A percentile compares a stretch with the other conserved stretches of the same genome.
Evolutionary conservation across 1,140 invertebrate genomes (phyloP).

Genomic region (Trichogramma pretiosum): DNA sequence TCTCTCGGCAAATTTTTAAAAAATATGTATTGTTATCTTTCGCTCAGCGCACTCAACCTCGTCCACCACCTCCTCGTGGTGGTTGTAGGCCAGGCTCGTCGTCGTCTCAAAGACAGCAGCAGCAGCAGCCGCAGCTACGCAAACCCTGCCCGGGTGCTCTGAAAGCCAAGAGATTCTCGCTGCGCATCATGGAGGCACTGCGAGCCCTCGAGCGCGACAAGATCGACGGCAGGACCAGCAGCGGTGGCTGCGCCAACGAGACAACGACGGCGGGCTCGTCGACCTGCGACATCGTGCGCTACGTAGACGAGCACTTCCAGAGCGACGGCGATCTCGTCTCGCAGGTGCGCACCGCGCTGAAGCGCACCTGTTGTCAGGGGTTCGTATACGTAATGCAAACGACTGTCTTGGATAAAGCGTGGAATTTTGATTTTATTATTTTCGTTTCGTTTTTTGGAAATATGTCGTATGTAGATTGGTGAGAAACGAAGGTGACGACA

Average conservation of each 20-base stretch:
- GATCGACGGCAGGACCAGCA: background rate
- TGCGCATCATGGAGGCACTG: constrained; percentile 30
- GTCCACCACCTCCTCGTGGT: too few species aligned
- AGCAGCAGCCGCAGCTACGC: background rate
- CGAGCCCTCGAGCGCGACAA: constrained; percentile 18
- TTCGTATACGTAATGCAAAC: constrained; percentile 18
- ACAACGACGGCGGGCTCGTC: constrained; percentile 10
- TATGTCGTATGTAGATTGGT: constrained; percentile 10
- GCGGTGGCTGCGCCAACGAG: background rate
- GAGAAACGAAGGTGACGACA: constrained; percentile 1
- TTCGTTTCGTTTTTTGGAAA: background rate
- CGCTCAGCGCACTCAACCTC: too few species aligned
- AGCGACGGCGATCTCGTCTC: constrained; percentile 28
- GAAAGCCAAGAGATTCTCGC: constrained; percentile 24
- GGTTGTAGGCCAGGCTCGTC: too few species aligned
- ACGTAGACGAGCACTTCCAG: constrained; percentile 23
- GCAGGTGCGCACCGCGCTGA: constrained; percentile 28
- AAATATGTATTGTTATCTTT: too few species aligned
- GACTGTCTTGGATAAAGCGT: background rate
- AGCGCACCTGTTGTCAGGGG: constrained; percentile 27
- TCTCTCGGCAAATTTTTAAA: too few species aligned
- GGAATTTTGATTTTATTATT: background rate
- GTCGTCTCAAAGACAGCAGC: too few species aligned
- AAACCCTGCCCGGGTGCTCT: constrained; percentile 13
- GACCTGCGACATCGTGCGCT: constrained; percentile 23